Conservation (phyloP, 2,888 invertebrate species). For the Lepas anatifera region DNA sequence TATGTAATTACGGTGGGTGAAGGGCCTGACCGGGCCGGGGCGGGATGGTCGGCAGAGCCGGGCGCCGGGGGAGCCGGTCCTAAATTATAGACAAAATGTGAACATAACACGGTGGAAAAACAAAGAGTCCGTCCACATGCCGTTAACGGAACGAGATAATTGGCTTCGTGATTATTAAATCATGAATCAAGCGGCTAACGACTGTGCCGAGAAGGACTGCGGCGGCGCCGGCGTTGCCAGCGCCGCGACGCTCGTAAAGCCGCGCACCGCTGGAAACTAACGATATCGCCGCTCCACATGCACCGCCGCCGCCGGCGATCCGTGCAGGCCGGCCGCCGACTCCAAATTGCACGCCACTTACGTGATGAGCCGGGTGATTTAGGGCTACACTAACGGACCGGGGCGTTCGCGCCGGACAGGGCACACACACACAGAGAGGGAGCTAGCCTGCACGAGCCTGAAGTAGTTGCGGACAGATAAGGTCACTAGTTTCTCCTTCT, state of each 20-base stretch:
- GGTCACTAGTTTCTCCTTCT: no score
- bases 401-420: no score
- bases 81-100: background rate
- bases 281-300: background rate
- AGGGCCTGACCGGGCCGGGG: constrained; percentile 22
- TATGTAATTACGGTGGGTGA: background rate
- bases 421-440: no score
- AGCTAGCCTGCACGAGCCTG: no score
- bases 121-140: background rate
- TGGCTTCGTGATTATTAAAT: background rate
- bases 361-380: background rate
- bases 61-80: no score
- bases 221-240: background rate
- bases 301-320: background rate
- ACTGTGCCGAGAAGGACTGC: background rate
- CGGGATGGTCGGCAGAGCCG: constrained; percentile 31
- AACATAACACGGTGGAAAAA: background rate
- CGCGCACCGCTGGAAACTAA: background rate
- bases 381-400: background rate
- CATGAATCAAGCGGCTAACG: background rate
- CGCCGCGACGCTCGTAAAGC: background rate
- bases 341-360: background rate
- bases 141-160: background rate
- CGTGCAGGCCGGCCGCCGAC: background rate
- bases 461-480: no score